Evolutionary conservation across 1,140 invertebrate genomes (phyloP).

Genomic region (Leucophenga varia): DNA sequence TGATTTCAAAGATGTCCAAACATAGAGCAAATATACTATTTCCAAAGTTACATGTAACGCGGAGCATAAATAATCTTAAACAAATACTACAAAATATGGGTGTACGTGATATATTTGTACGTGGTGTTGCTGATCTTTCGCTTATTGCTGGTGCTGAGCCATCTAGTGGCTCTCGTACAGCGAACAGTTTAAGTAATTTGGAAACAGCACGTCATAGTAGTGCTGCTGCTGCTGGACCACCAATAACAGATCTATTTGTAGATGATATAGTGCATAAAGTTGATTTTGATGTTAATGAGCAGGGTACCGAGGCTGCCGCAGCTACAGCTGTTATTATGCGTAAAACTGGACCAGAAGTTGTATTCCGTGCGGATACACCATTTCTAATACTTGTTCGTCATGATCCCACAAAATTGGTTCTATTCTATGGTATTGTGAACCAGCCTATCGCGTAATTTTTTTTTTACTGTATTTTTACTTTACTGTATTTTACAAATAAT

Average conservation of each 20-base stretch:
- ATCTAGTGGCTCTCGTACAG: no score
- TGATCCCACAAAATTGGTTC: constrained; percentile 61
- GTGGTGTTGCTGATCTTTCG: constrained; percentile 61
- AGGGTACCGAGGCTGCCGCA: constrained; percentile 69
- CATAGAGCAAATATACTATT: constrained; percentile 60
- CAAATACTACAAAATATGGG: constrained; percentile 60
- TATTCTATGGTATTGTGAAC: constrained; percentile 68
- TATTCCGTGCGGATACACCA: constrained; percentile 68
- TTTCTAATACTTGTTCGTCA: constrained; percentile 74
- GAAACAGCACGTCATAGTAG: constrained; percentile 12
- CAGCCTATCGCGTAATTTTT: constrained; percentile 28
- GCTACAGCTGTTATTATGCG: constrained; percentile 61
- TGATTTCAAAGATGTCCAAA: constrained; percentile 59
- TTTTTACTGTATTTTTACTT: no score
- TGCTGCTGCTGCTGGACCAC: no score
- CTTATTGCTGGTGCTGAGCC: no score
- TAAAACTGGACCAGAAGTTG: constrained; percentile 59
- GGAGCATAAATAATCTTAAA: constrained; percentile 61
- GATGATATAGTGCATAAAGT: constrained; percentile 68
- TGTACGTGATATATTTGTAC: constrained; percentile 63
- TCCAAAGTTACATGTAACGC: constrained; percentile 69
- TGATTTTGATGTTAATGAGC: constrained; percentile 68
- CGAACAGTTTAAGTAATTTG: constrained; percentile 9
- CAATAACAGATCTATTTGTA: constrained; percentile 61
- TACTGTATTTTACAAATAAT: no score